Evolutionary conservation across 2,113 vertebrate species (phyloP).

Genomic region (Megaceryle torquata): DNA sequence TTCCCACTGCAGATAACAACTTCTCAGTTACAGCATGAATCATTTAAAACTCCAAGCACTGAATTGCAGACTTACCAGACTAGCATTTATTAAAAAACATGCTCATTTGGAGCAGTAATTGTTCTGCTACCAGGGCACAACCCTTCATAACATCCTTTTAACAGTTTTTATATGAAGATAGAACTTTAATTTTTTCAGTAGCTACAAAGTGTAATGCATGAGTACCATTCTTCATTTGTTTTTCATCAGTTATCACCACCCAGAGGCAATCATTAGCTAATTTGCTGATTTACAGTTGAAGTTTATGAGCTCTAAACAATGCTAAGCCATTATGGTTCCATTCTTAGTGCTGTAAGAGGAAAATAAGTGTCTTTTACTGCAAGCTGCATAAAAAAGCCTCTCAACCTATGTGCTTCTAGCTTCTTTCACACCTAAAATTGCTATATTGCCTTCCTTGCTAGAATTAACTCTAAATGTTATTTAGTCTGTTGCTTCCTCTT

Average conservation of each 20-base stretch:
- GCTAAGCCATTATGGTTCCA: slow-evolving; percentile 34
- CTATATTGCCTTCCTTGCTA: neutral
- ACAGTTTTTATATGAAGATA: slow-evolving; percentile 53
- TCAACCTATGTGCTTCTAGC: neutral
- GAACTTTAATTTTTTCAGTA: slow-evolving; percentile 66
- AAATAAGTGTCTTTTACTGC: slow-evolving; percentile 30
- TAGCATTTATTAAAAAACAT: slow-evolving; percentile 61
- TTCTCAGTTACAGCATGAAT: slow-evolving; percentile 8
- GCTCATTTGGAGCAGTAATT: slow-evolving; percentile 52
- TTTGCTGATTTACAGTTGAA: slow-evolving; percentile 68
- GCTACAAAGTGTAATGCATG: slow-evolving; percentile 51
- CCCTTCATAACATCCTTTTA: slow-evolving; percentile 49
- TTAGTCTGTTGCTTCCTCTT: slow-evolving; percentile 17
- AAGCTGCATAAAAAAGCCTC: neutral
- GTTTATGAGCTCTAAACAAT: slow-evolving; percentile 69
- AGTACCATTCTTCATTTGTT: slow-evolving; percentile 69
- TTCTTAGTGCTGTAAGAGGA: slow-evolving; percentile 3
- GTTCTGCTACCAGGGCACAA: slow-evolving; percentile 53
- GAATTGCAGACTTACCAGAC: neutral
- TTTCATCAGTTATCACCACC: slow-evolving; percentile 64
- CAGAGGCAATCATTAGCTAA: slow-evolving; percentile 72
- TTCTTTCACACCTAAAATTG: slow-evolving; percentile 27
- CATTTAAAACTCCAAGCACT: neutral
- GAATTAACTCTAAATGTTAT: slow-evolving; percentile 16
- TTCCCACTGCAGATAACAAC: neutral